Percentiles rank a stretch among this genome's conserved stretches.
Conservation (phyloP, 2,797 vertebrate genomes). For the Neosilurus mollespiculum region DNA sequence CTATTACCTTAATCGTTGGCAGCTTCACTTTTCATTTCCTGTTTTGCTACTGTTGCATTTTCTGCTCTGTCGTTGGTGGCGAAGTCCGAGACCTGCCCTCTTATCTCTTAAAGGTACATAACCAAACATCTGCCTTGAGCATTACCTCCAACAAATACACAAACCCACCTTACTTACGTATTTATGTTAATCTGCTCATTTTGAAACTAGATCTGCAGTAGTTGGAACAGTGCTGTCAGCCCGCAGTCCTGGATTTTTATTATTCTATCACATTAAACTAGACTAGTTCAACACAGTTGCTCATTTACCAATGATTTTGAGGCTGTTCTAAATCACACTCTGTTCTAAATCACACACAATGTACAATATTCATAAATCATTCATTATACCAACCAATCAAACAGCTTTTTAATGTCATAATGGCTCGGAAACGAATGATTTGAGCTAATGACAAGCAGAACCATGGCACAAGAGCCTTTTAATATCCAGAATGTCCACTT, state of each 20-base stretch:
- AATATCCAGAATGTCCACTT: background rate
- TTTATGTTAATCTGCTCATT: background rate
- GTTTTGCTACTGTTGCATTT: constrained; percentile 56
- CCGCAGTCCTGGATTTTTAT: background rate
- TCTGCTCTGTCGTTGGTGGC: constrained; percentile 64
- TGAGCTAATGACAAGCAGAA: background rate
- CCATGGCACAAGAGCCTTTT: background rate
- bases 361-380: background rate
- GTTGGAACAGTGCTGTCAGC: background rate
- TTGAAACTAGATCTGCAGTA: background rate
- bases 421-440: background rate
- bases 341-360: background rate
- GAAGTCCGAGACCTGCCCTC: constrained; percentile 58
- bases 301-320: background rate
- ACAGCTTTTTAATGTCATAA: background rate
- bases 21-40: constrained; percentile 69
- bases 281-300: background rate
- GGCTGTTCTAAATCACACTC: background rate
- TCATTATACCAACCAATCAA: background rate
- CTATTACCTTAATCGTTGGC: constrained; percentile 54
- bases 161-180: background rate
- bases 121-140: constrained; percentile 29
- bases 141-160: background rate
- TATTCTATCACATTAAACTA: background rate
- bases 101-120: constrained; percentile 68